phyloP scores from a whole-genome alignment of 2,113 vertebrate genomes.

The Ranitomeya variabilis region DNA sequence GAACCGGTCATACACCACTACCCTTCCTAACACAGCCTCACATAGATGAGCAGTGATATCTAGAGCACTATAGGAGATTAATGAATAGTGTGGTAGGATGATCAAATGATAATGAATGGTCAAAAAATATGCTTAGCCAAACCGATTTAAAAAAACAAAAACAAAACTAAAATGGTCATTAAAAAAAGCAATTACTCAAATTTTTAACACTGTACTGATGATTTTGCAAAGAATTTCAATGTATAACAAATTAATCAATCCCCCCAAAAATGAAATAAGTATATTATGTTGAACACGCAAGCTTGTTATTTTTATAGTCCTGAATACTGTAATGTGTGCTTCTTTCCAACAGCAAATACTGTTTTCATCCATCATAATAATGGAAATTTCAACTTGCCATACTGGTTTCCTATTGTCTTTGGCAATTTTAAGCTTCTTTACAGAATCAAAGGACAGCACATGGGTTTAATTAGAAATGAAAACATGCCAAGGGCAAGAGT shows the following conservation, averaged over 20 bases:
- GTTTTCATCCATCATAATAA: slow-evolving; percentile 31
- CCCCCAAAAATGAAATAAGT: no score
- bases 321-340: background rate
- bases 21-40: background rate
- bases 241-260: no score
- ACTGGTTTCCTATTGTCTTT: slow-evolving; percentile 38
- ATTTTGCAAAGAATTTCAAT: no score
- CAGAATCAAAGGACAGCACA: slow-evolving; percentile 22
- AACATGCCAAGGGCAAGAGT: slow-evolving; percentile 4
- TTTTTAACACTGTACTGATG: no score
- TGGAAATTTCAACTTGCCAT: slow-evolving; percentile 33
- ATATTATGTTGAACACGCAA: background rate
- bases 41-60: background rate
- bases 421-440: slow-evolving; percentile 29
- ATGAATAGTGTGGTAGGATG: no score
- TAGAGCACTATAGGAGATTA: background rate
- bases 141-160: no score
- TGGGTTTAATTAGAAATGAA: slow-evolving; percentile 42
- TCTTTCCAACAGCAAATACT: background rate
- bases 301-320: background rate
- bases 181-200: no score
- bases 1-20: background rate
- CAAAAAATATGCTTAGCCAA: no score
- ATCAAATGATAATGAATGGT: no score
- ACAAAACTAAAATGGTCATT: no score